Conservation (phyloP, 2,888 invertebrate genomes). For the Stenodera caucasica region DNA sequence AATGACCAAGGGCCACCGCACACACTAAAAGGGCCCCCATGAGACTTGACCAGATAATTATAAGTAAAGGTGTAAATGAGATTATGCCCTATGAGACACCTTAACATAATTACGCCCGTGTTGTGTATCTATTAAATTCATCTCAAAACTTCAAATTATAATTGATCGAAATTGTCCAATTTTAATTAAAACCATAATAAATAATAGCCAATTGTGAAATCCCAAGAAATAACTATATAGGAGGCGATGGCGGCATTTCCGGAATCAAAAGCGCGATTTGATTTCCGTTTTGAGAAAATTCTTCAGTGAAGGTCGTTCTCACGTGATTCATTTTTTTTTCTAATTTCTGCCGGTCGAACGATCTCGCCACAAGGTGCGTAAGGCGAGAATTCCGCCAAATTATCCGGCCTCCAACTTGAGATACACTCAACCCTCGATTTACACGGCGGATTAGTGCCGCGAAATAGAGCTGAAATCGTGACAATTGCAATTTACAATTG, state of each 20-base stretch:
- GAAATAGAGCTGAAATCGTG: too few species aligned
- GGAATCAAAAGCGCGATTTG: background rate
- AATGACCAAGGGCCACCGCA: slow-evolving; percentile 31
- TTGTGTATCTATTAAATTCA: slow-evolving; percentile 35
- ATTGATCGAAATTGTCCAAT: too few species aligned
- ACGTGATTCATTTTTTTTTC: slow-evolving; percentile 9
- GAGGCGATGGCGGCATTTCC: background rate
- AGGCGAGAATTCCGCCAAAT: background rate
- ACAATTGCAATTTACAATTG: too few species aligned
- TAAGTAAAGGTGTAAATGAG: slow-evolving; percentile 42
- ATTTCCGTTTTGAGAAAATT: slow-evolving; percentile 11
- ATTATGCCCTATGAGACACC: slow-evolving; percentile 36
- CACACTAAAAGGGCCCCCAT: slow-evolving; percentile 38
- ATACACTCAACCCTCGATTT: too few species aligned
- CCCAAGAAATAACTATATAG: too few species aligned
- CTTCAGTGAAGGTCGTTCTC: slow-evolving; percentile 6
- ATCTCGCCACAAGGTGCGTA: background rate
- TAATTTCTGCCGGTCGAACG: too few species aligned
- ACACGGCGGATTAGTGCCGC: too few species aligned
- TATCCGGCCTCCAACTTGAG: too few species aligned
- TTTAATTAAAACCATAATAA: too few species aligned
- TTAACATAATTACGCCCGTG: slow-evolving; percentile 36
- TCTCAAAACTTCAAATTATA: too few species aligned
- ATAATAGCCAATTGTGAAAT: too few species aligned
- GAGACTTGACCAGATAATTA: slow-evolving; percentile 39